phyloP scores from a whole-genome alignment of 2,888 invertebrate species.

The Agrilus biguttatus region DNA sequence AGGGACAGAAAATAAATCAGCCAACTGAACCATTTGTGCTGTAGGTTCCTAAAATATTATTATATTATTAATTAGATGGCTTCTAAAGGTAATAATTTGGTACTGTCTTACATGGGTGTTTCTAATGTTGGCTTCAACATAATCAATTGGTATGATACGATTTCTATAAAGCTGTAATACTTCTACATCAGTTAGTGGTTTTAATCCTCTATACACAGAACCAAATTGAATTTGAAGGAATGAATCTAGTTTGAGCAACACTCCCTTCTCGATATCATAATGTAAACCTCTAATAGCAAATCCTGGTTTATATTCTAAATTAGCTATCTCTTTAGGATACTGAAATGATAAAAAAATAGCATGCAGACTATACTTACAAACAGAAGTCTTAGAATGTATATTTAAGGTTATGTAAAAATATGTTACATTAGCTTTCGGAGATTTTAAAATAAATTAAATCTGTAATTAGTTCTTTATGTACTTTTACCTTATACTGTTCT shows the following conservation, averaged over 20 bases:
- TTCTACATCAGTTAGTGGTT: slow-evolving; percentile 68
- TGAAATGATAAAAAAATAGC: slow-evolving; percentile 29
- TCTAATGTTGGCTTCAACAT: slow-evolving; percentile 67
- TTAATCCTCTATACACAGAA: slow-evolving; percentile 78
- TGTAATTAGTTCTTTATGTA: neutral
- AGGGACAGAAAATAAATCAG: slow-evolving; percentile 92
- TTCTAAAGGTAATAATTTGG: neutral
- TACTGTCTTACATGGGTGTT: slow-evolving; percentile 44
- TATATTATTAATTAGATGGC: slow-evolving; percentile 10
- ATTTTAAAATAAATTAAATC: slow-evolving; percentile 1
- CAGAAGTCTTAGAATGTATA: neutral
- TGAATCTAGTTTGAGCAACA: slow-evolving; percentile 86
- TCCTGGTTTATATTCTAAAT: slow-evolving; percentile 75
- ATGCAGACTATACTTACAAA: neutral
- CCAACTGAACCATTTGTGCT: slow-evolving; percentile 80
- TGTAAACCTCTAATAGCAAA: slow-evolving; percentile 96
- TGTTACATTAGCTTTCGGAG: neutral
- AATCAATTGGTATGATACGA: slow-evolving; percentile 72
- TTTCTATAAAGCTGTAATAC: slow-evolving; percentile 75
- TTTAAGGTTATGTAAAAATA: neutral
- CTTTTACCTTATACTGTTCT: slow-evolving; percentile 66
- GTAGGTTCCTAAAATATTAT: slow-evolving; percentile 29
- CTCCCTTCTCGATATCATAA: slow-evolving; percentile 91
- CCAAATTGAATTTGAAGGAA: slow-evolving; percentile 95
- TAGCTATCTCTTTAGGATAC: slow-evolving; percentile 76